These are phyloP conservation scores for Drosophila pseudoananassae DNA, from an alignment of 1,140 invertebrate species.

Conservation along the genomic window DNA sequence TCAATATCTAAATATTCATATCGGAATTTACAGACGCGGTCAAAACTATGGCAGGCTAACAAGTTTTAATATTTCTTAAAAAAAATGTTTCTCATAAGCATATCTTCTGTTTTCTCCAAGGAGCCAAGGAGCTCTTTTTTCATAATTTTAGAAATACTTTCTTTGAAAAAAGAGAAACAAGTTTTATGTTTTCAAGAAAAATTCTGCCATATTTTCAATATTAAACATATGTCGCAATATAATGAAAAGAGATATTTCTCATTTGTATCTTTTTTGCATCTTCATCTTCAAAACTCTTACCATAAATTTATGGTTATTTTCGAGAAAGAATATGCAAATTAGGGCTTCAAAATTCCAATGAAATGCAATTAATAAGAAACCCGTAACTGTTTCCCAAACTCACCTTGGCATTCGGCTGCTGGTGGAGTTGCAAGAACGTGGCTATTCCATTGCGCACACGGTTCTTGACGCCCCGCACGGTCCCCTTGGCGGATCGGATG, in stretches of 20 bases:
- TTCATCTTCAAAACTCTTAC: neutral
- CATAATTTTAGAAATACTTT: no score
- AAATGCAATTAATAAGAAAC: neutral
- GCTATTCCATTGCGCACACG: conserved; percentile 96
- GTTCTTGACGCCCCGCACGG: conserved; percentile 96
- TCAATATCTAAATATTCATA: conserved; percentile 45
- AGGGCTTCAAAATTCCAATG: neutral
- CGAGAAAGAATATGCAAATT: neutral
- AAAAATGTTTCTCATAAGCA: no score
- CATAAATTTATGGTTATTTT: neutral
- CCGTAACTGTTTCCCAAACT: conserved; percentile 51
- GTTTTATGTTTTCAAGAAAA: no score
- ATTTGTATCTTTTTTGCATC: neutral
- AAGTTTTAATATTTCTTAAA: no score
- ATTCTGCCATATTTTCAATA: no score
- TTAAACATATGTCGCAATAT: no score
- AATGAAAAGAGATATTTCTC: no score
- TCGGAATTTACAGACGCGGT: conserved; percentile 10
- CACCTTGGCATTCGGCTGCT: conserved; percentile 89
- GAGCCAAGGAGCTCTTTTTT: no score
- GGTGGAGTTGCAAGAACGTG: conserved; percentile 95
- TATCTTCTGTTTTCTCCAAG: no score
- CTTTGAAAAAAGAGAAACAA: no score
- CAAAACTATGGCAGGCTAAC: neutral
- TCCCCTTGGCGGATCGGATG: conserved; percentile 95